Percentiles rank a stretch among this genome's conserved stretches.
Evolutionary conservation across 2,113 vertebrate species (phyloP).

Genomic region (Callorhinus ursinus): DNA sequence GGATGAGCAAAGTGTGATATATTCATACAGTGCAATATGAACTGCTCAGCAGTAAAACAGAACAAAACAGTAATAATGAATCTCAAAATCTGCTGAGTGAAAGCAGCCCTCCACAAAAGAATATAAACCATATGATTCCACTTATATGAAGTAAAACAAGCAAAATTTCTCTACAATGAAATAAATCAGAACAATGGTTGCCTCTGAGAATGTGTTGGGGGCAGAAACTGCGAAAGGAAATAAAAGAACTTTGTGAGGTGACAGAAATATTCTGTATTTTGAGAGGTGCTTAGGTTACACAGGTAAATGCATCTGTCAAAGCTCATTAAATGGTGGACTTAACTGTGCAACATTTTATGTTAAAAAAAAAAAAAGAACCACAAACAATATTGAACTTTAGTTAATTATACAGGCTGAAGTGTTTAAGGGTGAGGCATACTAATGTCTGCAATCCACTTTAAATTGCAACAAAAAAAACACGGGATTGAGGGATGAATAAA

Average conservation of each 20-base stretch:
- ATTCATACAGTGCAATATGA: neutral
- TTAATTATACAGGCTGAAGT: neutral
- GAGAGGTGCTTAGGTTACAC: neutral
- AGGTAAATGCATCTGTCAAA: neutral
- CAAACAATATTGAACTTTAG: neutral
- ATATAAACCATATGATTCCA: neutral
- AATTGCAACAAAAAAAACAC: neutral
- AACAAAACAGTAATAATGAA: neutral
- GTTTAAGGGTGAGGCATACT: neutral
- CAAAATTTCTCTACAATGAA: neutral
- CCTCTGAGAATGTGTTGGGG: neutral
- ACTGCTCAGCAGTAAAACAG: neutral
- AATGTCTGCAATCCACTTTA: neutral
- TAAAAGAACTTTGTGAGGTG: neutral
- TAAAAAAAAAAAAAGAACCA: neutral
- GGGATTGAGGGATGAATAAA: neutral
- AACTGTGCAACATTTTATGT: neutral
- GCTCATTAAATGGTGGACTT: neutral
- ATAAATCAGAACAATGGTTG: slow-evolving; percentile 8
- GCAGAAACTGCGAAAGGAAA: neutral
- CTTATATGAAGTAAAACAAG: slow-evolving; percentile 9
- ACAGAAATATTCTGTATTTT: neutral
- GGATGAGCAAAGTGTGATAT: neutral
- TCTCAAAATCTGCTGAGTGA: slow-evolving; percentile 10
- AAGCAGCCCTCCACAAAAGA: slow-evolving; percentile 23